Evolutionary conservation across 2,113 vertebrate species (phyloP).

Genomic region (Pachycephala philippinensis): DNA sequence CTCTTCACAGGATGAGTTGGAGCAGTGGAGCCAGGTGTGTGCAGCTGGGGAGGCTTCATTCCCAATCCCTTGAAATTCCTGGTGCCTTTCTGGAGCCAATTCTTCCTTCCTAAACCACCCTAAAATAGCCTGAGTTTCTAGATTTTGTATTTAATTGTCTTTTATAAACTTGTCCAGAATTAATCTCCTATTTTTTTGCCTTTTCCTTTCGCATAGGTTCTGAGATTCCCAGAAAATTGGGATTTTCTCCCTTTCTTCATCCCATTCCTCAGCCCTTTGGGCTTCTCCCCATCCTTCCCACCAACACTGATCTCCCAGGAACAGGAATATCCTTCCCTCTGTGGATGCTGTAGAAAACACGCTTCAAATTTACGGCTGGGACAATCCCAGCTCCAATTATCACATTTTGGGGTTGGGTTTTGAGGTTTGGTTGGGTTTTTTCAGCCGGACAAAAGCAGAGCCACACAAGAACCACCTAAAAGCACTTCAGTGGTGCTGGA

Average conservation of each 20-base stretch:
- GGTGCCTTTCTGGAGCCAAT: background rate
- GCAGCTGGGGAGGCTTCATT: background rate
- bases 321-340: background rate
- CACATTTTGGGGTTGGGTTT: background rate
- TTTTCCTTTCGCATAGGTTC: background rate
- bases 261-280: background rate
- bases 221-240: background rate
- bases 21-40: rapidly evolving
- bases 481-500: background rate
- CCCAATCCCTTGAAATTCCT: background rate
- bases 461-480: background rate
- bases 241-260: background rate
- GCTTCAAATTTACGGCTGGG: rapidly evolving
- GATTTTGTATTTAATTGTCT: background rate
- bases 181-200: rapidly evolving
- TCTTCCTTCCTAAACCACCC: background rate
- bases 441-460: background rate
- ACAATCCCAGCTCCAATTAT: background rate
- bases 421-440: background rate
- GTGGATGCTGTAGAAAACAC: background rate
- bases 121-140: background rate
- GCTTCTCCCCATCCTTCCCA: background rate
- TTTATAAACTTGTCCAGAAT: background rate
- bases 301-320: background rate
- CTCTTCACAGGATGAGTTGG: rapidly evolving